phyloP scores from a whole-genome alignment of 2,797 vertebrate species.

The Denticeps clupeoides region DNA sequence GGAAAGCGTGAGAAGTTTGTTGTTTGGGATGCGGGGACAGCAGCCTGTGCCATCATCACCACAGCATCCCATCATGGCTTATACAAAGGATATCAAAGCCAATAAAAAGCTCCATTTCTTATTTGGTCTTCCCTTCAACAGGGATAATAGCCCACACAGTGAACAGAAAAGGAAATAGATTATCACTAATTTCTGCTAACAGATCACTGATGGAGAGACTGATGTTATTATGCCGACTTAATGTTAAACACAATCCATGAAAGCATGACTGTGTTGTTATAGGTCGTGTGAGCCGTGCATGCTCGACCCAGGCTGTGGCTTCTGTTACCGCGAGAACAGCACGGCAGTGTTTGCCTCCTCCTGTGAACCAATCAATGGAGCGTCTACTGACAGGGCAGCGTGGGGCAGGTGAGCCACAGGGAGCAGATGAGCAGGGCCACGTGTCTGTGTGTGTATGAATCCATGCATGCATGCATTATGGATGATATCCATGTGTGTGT shows the following conservation, averaged over 20 bases:
- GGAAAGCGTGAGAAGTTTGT: conserved; percentile 25
- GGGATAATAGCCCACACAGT: no score
- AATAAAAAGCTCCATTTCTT: no score
- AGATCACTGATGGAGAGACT: no score
- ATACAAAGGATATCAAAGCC: no score
- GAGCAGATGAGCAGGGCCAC: conserved; percentile 7
- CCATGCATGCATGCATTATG: background rate
- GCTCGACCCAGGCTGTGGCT: conserved; percentile 88
- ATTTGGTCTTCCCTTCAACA: no score
- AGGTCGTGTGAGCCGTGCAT: conserved; percentile 91
- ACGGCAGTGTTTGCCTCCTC: conserved; percentile 75
- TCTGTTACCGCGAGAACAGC: conserved; percentile 86
- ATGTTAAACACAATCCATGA: no score
- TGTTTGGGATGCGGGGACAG: conserved; percentile 23
- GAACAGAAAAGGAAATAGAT: no score
- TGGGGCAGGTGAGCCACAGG: conserved; percentile 86
- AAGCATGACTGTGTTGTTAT: no score
- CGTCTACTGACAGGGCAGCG: conserved; percentile 74
- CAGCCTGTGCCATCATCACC: conserved; percentile 32
- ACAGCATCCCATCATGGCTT: conserved; percentile 32
- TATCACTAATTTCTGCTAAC: no score
- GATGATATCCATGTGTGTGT: background rate
- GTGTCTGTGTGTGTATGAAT: conserved; percentile 1
- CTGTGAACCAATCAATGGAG: conserved; percentile 76
- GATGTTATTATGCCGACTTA: no score